Evolutionary conservation across 1,140 invertebrate genomes (phyloP).

Genomic region (Heliconius congener): DNA sequence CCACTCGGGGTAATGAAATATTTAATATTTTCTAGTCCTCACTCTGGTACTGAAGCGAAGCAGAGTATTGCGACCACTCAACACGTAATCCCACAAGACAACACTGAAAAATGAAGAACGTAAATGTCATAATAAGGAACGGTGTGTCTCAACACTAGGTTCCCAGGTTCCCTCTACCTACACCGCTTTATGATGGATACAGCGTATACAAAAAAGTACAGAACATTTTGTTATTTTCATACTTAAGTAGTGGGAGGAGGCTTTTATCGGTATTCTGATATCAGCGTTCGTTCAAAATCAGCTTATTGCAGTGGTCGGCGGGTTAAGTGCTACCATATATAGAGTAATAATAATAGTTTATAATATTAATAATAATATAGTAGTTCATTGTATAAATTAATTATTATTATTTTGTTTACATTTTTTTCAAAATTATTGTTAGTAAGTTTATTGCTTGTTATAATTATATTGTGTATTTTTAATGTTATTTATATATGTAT

Average conservation of each 20-base stretch:
- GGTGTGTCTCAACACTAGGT: not conserved
- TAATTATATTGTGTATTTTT: too few relatives aligned
- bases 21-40: too few relatives aligned
- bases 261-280: not conserved
- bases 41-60: too few relatives aligned
- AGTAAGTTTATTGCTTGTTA: too few relatives aligned
- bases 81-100: not conserved
- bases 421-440: too few relatives aligned
- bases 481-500: too few relatives aligned
- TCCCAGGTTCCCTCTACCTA: not conserved
- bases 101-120: too few relatives aligned
- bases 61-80: not conserved
- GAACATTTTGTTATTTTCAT: not conserved
- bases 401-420: too few relatives aligned
- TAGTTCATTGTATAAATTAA: too few relatives aligned
- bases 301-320: constrained; percentile 3
- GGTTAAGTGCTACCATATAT: not conserved
- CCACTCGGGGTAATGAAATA: too few relatives aligned
- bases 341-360: too few relatives aligned
- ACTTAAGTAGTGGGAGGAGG: not conserved
- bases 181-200: not conserved
- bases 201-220: not conserved
- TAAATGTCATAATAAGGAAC: not conserved
- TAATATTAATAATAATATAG: too few relatives aligned
- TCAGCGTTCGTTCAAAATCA: not conserved